Evolutionary conservation across 1,140 invertebrate species (phyloP), one percentile per base, ranked within the genome.

Genomic region (Formica exsecta): DNA sequence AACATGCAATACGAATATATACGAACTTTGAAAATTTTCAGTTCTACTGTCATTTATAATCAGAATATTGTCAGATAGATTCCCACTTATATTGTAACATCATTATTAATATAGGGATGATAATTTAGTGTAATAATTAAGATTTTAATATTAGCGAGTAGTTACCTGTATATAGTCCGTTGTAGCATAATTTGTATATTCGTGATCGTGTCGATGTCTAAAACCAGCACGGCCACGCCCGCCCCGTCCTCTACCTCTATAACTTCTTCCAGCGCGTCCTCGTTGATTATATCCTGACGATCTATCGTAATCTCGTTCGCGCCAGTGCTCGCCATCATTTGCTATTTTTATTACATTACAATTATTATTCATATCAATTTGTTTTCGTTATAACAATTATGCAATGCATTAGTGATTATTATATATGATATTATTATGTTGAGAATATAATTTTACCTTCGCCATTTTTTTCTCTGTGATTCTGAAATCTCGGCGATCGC

Each of bases 141-240:
- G 44, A n/a, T 16, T 25, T 13, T 13, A 16, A 61, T 41, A 48
- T 59, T 19, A 54, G 36, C 29, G 25, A 9, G 22, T 32, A 51
- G 29, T 89, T 93, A 96, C 96, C 93, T 96, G 95, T 51, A 93
- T 92, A 90, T 95, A 96, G 83, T 96, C 95, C 11, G 94, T 84
- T 2, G 94, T 19, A 51, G 48, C 90, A 86, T 94, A 96, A 88
- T 96, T 96, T 1, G 94, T 87, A 91, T 95, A 96, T 51, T 96
- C 95, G 1, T 92, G 76, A 57, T 96, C 95, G 19, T 93, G 91
- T 86, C 95, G 92, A 3, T 93, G 91, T 81, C 95, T 94, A 44
- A 92, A 93, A 65, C 88, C 92, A 66, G 92, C 92, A 41, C 93
- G 91, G 71, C 91, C 86, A 68, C 87, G 84, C 48, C 90, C 81